A percentile compares a stretch with the other conserved stretches of the same genome.
phyloP scores from a whole-genome alignment of 2,797 vertebrate species.

The Liasis olivaceus region DNA sequence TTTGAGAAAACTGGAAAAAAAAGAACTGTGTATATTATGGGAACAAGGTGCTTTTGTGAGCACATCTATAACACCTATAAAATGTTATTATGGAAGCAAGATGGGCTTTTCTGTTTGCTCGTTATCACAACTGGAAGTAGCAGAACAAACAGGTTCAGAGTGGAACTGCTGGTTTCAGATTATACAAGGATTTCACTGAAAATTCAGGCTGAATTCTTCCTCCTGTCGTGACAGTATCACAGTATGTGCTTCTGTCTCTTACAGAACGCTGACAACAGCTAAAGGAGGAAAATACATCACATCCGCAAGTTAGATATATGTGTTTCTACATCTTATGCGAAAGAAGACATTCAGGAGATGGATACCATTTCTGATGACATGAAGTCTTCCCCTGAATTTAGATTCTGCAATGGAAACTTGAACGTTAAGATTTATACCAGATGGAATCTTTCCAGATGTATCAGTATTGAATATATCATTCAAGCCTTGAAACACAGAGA shows the following conservation, averaged over 20 bases:
- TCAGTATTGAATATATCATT: too few species aligned
- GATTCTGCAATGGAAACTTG: neutral
- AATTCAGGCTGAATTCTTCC: neutral
- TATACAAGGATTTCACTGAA: neutral
- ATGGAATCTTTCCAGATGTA: neutral
- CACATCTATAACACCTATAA: slow-evolving; percentile 11
- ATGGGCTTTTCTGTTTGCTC: neutral
- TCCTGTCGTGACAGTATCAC: neutral
- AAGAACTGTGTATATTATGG: neutral
- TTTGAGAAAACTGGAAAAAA: neutral
- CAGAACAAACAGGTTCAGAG: neutral
- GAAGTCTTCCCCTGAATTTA: neutral
- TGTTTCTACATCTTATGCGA: neutral
- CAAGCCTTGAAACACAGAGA: neutral
- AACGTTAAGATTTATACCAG: neutral
- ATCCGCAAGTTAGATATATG: neutral
- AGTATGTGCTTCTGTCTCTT: neutral
- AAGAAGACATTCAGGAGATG: neutral
- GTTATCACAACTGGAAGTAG: neutral
- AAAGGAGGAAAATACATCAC: neutral
- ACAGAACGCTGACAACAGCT: neutral
- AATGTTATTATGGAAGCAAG: neutral
- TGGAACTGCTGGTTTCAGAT: neutral
- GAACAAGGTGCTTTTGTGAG: neutral
- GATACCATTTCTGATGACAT: neutral